Base-by-base conservation (phyloP, 2,888 invertebrate species). In the Drosophila pegasa region DNA sequence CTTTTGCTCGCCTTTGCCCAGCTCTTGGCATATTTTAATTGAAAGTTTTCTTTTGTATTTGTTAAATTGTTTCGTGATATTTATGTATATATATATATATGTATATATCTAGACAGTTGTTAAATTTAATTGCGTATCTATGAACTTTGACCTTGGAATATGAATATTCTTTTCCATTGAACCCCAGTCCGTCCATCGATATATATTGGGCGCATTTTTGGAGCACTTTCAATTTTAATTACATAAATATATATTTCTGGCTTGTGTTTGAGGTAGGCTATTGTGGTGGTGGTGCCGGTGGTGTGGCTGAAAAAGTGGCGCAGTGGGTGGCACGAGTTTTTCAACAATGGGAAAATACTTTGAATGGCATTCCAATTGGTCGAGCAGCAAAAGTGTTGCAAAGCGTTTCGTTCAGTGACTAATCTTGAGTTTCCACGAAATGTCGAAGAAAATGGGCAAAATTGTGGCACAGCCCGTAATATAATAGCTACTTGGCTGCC, bases 161-260 rank as follows among this genome's bases (percentile, higher is more conserved):
- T 29, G 25, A 38, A 29, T 35, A 45, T 18, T 41, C 33, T 54
- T 67, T 63, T 31, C 8, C 25, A 56, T 52, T 40, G 43, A 45
- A 22, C 40, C 31, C 29, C 38, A 38, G 41, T 41, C 31, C 48
- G 60, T 20, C 41, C 31, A 56, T 69, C 56, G n/a, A n/a, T 27
- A 25, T 45, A 50, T 52, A 31, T 54, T 43, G 37, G 41, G 25
- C 56, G 47, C 54, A 45, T 52, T 40, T 40, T 41, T 52, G 27
- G 47, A 14, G 61, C 67, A 50, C 56, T 75, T 75, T 71, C 31
- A 62, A 50, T 75, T 70, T 71, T 75, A 75, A 75, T 75, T 67
- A 67, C 56, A 75, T 55, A 60, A 75, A 70, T 57, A 64, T 29
- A 60, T 47, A 29, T 50, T 65, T 54, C 18, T 35, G 47, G 43